Conservation (phyloP, 1,140 invertebrate species). For the Drosophila malerkotliana region DNA sequence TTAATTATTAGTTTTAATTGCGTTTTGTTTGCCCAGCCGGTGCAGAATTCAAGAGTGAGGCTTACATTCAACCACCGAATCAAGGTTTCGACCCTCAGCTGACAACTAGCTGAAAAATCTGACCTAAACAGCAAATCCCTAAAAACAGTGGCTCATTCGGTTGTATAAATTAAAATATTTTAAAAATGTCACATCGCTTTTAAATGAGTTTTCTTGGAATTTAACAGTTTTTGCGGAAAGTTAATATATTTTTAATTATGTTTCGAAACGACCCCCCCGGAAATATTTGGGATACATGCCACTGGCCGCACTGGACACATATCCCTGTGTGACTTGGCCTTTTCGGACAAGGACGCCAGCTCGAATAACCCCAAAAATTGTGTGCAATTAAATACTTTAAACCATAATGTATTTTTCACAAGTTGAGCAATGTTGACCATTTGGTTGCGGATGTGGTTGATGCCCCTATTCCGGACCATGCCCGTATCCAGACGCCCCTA, state of each 20-base stretch:
- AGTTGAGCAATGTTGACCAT: constrained; percentile 81
- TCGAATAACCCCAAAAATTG: constrained; percentile 56
- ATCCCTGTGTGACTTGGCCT: constrained; percentile 21
- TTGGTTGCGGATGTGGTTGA: constrained; percentile 69
- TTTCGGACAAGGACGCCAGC: constrained; percentile 5
- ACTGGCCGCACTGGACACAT: constrained; percentile 1
- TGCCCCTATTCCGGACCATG: constrained; percentile 18
- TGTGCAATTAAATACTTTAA: constrained; percentile 78
- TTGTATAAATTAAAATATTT: constrained; percentile 1
- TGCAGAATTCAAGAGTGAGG: constrained; percentile 8
- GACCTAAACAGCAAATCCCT: constrained; percentile 3
- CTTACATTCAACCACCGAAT: constrained; percentile 9
- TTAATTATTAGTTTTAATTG: constrained; percentile 82
- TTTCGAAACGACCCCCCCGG: neutral
- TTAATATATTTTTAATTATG: neutral
- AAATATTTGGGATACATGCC: neutral
- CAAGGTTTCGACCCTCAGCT: neutral
- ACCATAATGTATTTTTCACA: constrained; percentile 82
- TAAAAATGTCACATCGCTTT: neutral
- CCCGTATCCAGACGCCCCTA: too few relatives aligned
- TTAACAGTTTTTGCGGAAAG: neutral
- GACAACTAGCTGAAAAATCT: constrained; percentile 13
- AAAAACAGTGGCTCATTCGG: constrained; percentile 1
- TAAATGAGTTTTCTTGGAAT: constrained; percentile 1
- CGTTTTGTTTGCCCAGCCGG: constrained; percentile 62